Evolutionary conservation across 2,113 vertebrate species (phyloP).

Genomic region (Drymodes brunneopygia): DNA sequence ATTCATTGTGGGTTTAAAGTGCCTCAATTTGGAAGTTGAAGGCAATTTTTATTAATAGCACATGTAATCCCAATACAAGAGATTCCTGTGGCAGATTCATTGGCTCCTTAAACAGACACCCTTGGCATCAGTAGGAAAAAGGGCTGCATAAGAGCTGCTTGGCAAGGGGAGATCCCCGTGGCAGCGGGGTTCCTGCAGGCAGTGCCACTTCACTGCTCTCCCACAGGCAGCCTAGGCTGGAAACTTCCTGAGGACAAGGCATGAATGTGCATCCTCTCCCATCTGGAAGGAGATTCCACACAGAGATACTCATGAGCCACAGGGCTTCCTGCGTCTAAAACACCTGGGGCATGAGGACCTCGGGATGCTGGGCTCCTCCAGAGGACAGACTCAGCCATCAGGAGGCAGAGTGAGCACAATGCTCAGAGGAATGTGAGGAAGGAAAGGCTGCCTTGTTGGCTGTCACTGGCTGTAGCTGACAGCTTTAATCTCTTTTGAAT

Average conservation of each 20-base stretch:
- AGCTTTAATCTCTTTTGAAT: neutral
- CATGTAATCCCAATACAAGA: slow-evolving; percentile 1
- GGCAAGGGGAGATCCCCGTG: neutral
- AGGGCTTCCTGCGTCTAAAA: neutral
- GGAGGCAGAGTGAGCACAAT: rapidly evolving
- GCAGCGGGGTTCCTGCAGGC: neutral
- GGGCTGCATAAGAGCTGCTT: neutral
- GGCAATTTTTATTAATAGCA: slow-evolving; percentile 55
- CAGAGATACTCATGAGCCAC: rapidly evolving
- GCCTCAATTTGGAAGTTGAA: slow-evolving; percentile 30
- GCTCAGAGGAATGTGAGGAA: rapidly evolving
- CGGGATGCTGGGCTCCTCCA: rapidly evolving
- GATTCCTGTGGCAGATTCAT: slow-evolving; percentile 17
- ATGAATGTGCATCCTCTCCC: neutral
- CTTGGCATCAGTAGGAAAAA: neutral
- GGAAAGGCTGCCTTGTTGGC: neutral
- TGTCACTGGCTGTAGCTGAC: neutral
- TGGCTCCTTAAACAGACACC: neutral
- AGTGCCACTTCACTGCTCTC: neutral
- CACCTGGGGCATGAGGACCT: rapidly evolving
- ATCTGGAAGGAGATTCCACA: neutral
- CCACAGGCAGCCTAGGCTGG: neutral
- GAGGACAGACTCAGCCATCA: rapidly evolving
- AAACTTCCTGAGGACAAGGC: neutral
- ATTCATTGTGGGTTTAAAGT: slow-evolving; percentile 40